Base-by-base conservation (phyloP, 2,797 vertebrate species). In the Carcharodon carcharias region DNA sequence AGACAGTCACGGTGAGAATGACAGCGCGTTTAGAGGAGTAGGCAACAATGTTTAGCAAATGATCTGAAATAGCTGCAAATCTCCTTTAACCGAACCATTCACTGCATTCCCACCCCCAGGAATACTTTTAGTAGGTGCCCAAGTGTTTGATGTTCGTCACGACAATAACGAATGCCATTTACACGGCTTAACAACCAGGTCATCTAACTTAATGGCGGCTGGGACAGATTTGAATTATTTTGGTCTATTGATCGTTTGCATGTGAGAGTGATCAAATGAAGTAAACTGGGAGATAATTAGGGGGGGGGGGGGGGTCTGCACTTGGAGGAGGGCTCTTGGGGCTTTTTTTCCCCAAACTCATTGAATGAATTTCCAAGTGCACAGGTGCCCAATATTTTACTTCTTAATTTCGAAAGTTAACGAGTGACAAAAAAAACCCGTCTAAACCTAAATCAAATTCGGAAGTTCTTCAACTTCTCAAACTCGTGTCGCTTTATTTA, bases 151-250 rank as follows among this genome's bases (percentile, higher is more conserved):
- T 95, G 67, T 95, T 73, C 23, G 45, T 6, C 67, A 54, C 23
- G 23, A 95, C 50, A 69, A 73, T 95, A 95, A 95, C 40, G n/a
- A 73, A 95, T 54, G 45, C 26, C 9, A 21, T 63, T 92, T 92
- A 35, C 56, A 63, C 56, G 9, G 89, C 31, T 92, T 58, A 61
- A 63, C 58, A 95, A 18, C 40, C 65, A 31, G 92, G 63, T 95
- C 92, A 54, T 54, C 67, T 54, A 28, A 71, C 45, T 45, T 95
- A 95, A 23, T 16, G 67, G 67, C 45, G 23, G 71, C 11, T 31
- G 65, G 94, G 94, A 16, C 67, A 54, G 94, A 95, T 95, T 67
- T 69, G n/a, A 31, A 63, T 67, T 26, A 94, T 40, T 69, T 95
- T 9, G 14, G 61, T 23, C 35, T 18, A 50, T 16, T 54, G 23